Evolutionary conservation across 2,113 vertebrate genomes (phyloP), one percentile per base, ranked within the genome.

Genomic region (Ancistrus triradiatus): DNA sequence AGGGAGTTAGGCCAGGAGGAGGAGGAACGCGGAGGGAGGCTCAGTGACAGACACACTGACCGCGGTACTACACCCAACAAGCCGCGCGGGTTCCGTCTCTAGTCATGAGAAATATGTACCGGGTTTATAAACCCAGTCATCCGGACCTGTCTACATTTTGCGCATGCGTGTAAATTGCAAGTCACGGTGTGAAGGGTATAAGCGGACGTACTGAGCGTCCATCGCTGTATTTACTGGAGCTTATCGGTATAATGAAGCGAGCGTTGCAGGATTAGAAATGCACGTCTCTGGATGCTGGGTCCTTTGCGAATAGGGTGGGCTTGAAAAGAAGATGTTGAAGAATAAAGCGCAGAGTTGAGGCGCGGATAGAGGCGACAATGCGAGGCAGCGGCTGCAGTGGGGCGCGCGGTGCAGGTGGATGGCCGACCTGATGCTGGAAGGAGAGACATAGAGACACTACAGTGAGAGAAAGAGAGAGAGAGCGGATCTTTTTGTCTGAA

Each of bases 341-440:
- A 47, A 22, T 53, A 15, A 3, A 11, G 11, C 10, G 15, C 19
- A 18, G 44, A 43, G 67, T 9, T 60, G 59, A 42, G 38, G 13
- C 37, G 13, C 2, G 38, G 14, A 2, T 13, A 77, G 74, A 68
- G 79, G 76, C 28, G 65, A 66, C 63, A 75, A 85, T 84, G 86
- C 72, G 53, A 66, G 72, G 42, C 64, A 66, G 74, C 61, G 71
- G 72, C 53, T 52, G 42, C 61, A 66, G 73, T 61, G 72, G 74
- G 50, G 50, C 72, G 73, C 59, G 21, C 62, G 55, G 78, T 76
- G 78, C 77, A 78, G 84, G 78, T 81, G 86, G 75, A 87, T 83
- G 84, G 71, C 67, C 78, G 60, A 79, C 74, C 81, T 77, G 80
- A 77, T 72, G 67, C 63, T 24, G 2, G 18, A 27, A 2, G 14